These are phyloP conservation scores for Nixonia krombeini DNA, from an alignment of 1,140 invertebrate genomes.

Conservation along the genomic window DNA sequence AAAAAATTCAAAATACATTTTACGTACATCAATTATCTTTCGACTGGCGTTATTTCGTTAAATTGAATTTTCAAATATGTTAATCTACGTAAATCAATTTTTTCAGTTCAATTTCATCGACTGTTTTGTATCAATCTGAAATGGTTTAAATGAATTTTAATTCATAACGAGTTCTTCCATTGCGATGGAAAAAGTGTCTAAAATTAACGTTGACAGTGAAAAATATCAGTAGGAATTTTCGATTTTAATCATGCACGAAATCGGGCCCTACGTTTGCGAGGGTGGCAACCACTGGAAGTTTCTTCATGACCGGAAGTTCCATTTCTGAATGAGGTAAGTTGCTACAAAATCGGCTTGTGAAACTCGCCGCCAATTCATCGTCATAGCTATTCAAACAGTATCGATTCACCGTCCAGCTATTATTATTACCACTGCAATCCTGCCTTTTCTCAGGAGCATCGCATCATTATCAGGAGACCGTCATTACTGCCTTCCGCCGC, in stretches of 20 bases:
- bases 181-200: constrained; percentile 14
- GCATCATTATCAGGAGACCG: constrained; percentile 42
- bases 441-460: constrained; percentile 34
- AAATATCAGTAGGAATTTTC: constrained; percentile 24
- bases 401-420: constrained; percentile 30
- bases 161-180: no score
- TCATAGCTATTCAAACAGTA: constrained; percentile 32
- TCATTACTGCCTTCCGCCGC: constrained; percentile 36
- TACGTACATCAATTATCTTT: no score
- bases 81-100: no score
- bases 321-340: constrained; percentile 37
- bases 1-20: no score
- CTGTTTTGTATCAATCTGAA: no score
- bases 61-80: no score
- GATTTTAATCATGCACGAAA: no score
- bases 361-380: constrained; percentile 45
- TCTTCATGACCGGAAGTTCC: constrained; percentile 48
- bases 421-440: constrained; percentile 39
- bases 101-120: no score
- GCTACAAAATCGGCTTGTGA: constrained; percentile 24
- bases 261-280: no score
- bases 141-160: no score
- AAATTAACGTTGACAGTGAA: constrained; percentile 1
- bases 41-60: no score
- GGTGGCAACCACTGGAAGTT: no score